Conservation (phyloP, 2,797 vertebrate species). For the Salarias fasciatus region DNA sequence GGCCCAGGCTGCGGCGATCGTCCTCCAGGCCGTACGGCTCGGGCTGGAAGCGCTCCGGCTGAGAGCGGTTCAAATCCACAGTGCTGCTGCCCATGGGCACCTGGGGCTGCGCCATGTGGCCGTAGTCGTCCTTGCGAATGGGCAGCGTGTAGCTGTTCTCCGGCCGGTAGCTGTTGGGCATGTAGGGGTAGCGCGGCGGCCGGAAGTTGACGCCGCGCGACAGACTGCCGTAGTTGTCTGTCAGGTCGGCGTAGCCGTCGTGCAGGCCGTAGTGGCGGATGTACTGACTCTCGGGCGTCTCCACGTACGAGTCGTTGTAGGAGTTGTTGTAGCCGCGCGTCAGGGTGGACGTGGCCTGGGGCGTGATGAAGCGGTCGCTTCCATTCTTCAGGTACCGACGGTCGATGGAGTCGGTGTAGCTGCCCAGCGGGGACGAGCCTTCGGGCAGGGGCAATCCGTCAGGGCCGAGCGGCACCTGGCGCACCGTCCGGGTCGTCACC, state of each 20-base stretch:
- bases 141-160: conserved; percentile 96
- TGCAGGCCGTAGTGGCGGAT: conserved; percentile 85
- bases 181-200: conserved; percentile 88
- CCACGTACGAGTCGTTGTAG: conserved; percentile 88
- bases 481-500: conserved; percentile 95
- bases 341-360: conserved; percentile 91
- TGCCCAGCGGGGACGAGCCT: conserved; percentile 90
- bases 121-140: conserved; percentile 92
- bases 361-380: conserved; percentile 87
- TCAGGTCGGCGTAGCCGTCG: conserved; percentile 86
- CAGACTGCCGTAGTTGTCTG: conserved; percentile 94
- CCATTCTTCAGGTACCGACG: conserved; percentile 92
- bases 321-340: conserved; percentile 92
- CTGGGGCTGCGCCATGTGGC: conserved; percentile 90
- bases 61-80: conserved; percentile 91
- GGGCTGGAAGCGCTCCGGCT: conserved; percentile 95
- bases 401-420: conserved; percentile 95
- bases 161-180: conserved; percentile 86
- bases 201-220: conserved; percentile 91
- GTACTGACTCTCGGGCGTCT: conserved; percentile 80
- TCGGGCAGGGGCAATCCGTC: conserved; percentile 93
- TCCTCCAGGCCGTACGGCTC: conserved; percentile 97
- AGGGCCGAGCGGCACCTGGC: conserved; percentile 94
- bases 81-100: conserved; percentile 90
- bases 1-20: conserved; percentile 93